phyloP scores from a whole-genome alignment of 2,113 vertebrate genomes.

The Bombycilla garrulus region DNA sequence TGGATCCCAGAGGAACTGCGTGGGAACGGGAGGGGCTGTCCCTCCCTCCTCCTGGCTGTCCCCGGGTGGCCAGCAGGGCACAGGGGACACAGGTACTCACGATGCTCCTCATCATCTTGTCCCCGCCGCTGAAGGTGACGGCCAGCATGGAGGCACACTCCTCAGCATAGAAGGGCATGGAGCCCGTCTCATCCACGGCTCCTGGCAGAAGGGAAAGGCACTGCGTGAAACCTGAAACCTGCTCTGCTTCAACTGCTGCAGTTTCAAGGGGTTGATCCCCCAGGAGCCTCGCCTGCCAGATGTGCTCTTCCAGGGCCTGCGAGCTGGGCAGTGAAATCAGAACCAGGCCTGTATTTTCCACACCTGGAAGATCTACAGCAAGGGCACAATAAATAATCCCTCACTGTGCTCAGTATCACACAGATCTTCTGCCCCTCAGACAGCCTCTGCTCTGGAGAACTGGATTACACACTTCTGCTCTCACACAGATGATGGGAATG shows the following conservation, averaged over 20 bases:
- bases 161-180: slow-evolving; percentile 93
- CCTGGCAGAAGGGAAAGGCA: slow-evolving; percentile 67
- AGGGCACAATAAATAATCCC: not conserved
- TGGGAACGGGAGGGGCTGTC: not conserved
- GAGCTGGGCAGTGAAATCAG: not conserved
- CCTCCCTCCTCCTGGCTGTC: not conserved
- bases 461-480: not conserved
- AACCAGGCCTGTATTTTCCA: not conserved
- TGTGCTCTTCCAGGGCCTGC: not conserved
- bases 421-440: rapidly evolving
- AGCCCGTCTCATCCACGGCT: slow-evolving; percentile 90
- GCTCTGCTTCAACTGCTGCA: rapidly evolving
- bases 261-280: rapidly evolving
- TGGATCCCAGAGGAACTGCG: rapidly evolving
- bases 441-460: not conserved
- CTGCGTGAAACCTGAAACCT: rapidly evolving
- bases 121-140: slow-evolving; percentile 94
- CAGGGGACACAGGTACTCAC: slow-evolving; percentile 71
- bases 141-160: slow-evolving; percentile 96
- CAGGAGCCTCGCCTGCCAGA: not conserved
- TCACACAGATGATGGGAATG: not conserved
- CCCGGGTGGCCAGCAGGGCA: not conserved
- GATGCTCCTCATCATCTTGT: slow-evolving; percentile 86
- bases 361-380: not conserved
- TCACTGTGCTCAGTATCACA: not conserved